A percentile compares a stretch with the other conserved stretches of the same genome.
Conservation (phyloP, 2,888 invertebrate genomes). For the Hyppa rectilinea region DNA sequence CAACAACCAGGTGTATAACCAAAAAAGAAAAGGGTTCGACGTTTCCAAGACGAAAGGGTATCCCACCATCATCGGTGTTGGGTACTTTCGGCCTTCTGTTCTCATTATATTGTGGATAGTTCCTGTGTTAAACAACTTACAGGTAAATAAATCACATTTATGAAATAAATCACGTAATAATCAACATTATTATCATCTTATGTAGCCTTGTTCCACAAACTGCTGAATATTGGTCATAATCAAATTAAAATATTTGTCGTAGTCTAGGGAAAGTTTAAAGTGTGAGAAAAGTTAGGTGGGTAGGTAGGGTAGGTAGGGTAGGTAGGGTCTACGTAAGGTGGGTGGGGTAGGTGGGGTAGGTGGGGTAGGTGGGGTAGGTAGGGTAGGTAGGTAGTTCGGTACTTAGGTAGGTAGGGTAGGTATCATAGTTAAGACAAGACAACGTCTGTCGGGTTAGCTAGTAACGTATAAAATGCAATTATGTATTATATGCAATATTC, state of each 20-base stretch:
- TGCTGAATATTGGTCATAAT: background rate
- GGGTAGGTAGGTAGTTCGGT: too few species aligned
- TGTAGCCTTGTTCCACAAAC: background rate
- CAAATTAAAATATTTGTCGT: too few species aligned
- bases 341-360: too few species aligned
- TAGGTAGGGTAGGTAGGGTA: too few species aligned
- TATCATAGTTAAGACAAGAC: too few species aligned
- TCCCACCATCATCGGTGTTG: background rate
- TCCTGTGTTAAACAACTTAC: background rate
- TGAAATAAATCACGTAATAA: background rate
- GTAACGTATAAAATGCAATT: background rate
- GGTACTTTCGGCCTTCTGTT: background rate
- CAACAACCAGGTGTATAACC: constrained; percentile 33
- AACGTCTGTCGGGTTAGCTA: too few species aligned
- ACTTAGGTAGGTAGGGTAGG: too few species aligned
- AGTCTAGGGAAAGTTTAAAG: too few species aligned
- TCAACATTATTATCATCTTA: background rate
- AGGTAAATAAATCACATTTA: constrained; percentile 7
- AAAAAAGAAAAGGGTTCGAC: constrained; percentile 12
- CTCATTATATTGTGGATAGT: fast-evolving
- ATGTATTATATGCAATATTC: background rate
- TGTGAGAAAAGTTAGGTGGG: too few species aligned
- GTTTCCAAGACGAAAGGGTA: fast-evolving
- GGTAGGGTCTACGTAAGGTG: too few species aligned
- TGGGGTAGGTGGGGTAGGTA: too few species aligned